Evolutionary conservation across 2,888 invertebrate genomes (phyloP), one percentile per base, ranked within the genome.

Genomic region (Hypselothyrea guttata): DNA sequence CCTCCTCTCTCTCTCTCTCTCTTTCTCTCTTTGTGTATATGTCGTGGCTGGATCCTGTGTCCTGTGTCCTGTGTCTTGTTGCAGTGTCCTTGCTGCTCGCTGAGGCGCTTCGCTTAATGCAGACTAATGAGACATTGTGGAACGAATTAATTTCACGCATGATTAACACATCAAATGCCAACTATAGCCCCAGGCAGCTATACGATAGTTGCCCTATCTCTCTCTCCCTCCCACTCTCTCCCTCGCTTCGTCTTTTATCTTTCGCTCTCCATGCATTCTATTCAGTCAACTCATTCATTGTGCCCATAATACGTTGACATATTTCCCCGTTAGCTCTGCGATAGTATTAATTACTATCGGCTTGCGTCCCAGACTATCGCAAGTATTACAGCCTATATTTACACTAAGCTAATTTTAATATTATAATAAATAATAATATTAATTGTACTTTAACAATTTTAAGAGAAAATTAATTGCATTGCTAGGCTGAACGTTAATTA

Each of bases 71-170:
- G 56, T 31, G 38, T 45, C 16, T 16, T 27, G 28, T 37, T 44
- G 27, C 54, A 38, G 55, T 64, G 63, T 67, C 60, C 60, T 59
- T 71, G 67, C 51, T 40, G 47, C 13, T 11, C 22, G 33, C 15
- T 42, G 9, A 85, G 76, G 63, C 78, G 75, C 75, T 79, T 67
- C 75, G 75, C 66, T 79, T 87, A 86, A 86, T 86, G 75, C 87
- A 86, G 86, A 83, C 87, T 85, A 86, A 86, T 87, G 86, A 77
- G 84, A 83, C 86, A 79, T 74, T 82, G 85, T 77, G 84, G 77
- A 81, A 75, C 81, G 84, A 86, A 86, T 87, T 87, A 86, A 86
- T 86, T 86, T 87, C 77, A 85, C 81, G 87, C 86, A 85, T 86
- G 86, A 87, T 86, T 86, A 87, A 86, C 86, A 85, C 86, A 84